Evolutionary conservation across 2,797 vertebrate genomes (phyloP).

Genomic region (Sebastes cheni): DNA sequence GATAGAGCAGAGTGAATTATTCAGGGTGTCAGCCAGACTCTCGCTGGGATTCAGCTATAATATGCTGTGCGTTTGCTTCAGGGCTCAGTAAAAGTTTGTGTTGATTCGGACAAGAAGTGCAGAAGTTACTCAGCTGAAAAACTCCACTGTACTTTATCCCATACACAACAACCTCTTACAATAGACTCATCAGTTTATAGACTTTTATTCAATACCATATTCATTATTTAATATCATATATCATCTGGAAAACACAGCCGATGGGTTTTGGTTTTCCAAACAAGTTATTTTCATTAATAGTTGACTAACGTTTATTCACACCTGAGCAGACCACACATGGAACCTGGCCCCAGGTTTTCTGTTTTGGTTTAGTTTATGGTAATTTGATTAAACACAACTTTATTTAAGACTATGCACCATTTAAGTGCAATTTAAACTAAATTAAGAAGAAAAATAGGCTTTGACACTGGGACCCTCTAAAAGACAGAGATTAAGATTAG

Average conservation of each 20-base stretch:
- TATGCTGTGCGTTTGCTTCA: conserved; percentile 44
- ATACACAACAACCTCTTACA: neutral
- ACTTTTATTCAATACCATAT: neutral
- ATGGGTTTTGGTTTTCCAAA: neutral
- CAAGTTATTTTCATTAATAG: neutral
- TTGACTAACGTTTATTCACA: neutral
- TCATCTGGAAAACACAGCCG: neutral
- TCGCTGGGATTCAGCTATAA: conserved; percentile 42
- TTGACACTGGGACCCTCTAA: neutral
- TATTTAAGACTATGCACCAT: neutral
- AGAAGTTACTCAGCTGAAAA: conserved; percentile 7
- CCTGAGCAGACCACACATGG: neutral
- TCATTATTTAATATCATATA: neutral
- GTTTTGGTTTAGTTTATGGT: neutral
- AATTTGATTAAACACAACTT: neutral
- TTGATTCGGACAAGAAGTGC: conserved; percentile 23
- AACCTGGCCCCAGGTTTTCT: too few species aligned
- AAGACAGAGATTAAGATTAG: neutral
- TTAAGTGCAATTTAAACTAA: neutral
- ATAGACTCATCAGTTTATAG: neutral
- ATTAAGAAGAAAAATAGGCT: neutral
- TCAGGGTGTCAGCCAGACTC: conserved; percentile 55
- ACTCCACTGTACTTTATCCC: neutral
- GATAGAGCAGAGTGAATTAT: conserved; percentile 63
- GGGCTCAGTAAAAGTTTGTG: conserved; percentile 56